Conservation (phyloP, 2,888 invertebrate genomes). For the Caenorhabditis parvicauda region DNA sequence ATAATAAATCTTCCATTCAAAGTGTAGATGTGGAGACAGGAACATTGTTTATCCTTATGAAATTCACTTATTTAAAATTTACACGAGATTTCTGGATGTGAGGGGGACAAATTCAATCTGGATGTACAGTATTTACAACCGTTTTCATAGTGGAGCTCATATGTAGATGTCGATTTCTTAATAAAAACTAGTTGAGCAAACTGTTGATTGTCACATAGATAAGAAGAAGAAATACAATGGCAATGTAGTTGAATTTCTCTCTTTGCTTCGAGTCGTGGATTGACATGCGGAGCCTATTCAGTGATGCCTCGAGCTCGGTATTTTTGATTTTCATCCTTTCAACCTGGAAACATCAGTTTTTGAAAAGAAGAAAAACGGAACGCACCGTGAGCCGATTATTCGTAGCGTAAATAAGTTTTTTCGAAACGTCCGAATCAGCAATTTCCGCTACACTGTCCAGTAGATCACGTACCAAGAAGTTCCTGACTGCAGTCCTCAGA, state of each 20-base stretch:
- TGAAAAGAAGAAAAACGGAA: neutral
- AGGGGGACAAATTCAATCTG: too few species aligned
- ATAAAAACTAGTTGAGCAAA: neutral
- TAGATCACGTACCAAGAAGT: conserved; percentile 12
- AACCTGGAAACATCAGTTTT: conserved; percentile 12
- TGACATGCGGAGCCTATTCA: conserved; percentile 3
- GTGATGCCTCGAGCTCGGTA: conserved; percentile 12
- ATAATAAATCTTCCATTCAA: too few species aligned
- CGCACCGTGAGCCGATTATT: conserved; percentile 1
- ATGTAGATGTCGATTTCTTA: neutral
- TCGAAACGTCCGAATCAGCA: too few species aligned
- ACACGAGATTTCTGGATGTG: too few species aligned
- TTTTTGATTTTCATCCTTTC: conserved; percentile 22
- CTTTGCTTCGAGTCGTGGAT: conserved; percentile 9
- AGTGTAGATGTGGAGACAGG: too few species aligned
- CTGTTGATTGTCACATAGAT: neutral
- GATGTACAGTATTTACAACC: too few species aligned
- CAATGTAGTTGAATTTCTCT: conserved; percentile 20
- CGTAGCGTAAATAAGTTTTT: too few species aligned
- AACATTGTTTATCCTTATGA: too few species aligned
- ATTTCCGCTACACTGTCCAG: neutral
- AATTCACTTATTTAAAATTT: too few species aligned
- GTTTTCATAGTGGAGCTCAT: neutral
- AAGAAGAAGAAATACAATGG: conserved; percentile 24
- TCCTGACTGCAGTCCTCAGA: conserved; percentile 3